Percentiles rank a stretch among this genome's conserved stretches.
Evolutionary conservation across 1,140 invertebrate species (phyloP).

Genomic region (Helicoverpa zea): DNA sequence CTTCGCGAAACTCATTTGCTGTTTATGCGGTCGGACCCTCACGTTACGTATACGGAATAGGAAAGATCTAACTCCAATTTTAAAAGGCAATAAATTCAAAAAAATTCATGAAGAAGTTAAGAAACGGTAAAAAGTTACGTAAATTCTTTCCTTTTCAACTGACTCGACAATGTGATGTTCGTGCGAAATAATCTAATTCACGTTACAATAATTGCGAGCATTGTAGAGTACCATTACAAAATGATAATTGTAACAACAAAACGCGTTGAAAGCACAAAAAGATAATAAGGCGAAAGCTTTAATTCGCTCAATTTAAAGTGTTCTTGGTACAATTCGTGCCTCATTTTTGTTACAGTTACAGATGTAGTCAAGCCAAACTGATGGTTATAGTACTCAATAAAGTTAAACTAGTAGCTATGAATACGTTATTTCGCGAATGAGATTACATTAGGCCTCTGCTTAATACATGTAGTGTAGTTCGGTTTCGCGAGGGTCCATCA

Average conservation of each 20-base stretch:
- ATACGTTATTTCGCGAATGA: slow-evolving; percentile 36
- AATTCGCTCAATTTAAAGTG: slow-evolving; percentile 14
- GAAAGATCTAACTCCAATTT: slow-evolving; percentile 19
- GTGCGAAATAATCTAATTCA: slow-evolving; percentile 39
- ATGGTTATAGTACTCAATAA: slow-evolving; percentile 15
- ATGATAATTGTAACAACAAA: slow-evolving; percentile 33
- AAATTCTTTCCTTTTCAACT: slow-evolving; percentile 17
- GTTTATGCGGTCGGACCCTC: slow-evolving; percentile 57
- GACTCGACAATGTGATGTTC: slow-evolving; percentile 35
- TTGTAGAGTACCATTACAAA: slow-evolving; percentile 23
- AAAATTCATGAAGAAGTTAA: slow-evolving; percentile 25
- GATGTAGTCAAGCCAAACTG: slow-evolving; percentile 16
- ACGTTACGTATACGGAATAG: slow-evolving; percentile 32
- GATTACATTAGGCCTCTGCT: slow-evolving; percentile 38
- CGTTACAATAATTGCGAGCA: slow-evolving; percentile 8
- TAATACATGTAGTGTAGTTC: slow-evolving; percentile 25
- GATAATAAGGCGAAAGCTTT: slow-evolving; percentile 29
- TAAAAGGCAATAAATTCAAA: slow-evolving; percentile 40
- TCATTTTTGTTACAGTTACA: slow-evolving; percentile 20
- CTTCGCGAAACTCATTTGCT: slow-evolving; percentile 60
- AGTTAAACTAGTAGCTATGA: slow-evolving; percentile 14
- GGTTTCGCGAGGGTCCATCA: slow-evolving; percentile 17
- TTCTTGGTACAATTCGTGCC: background rate
- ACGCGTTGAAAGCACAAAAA: slow-evolving; percentile 30
- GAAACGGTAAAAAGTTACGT: slow-evolving; percentile 25